A percentile compares a stretch with the other conserved stretches of the same genome.
Conservation (phyloP, 2,797 vertebrate species). For the Typhlichthys eigenmanni region DNA sequence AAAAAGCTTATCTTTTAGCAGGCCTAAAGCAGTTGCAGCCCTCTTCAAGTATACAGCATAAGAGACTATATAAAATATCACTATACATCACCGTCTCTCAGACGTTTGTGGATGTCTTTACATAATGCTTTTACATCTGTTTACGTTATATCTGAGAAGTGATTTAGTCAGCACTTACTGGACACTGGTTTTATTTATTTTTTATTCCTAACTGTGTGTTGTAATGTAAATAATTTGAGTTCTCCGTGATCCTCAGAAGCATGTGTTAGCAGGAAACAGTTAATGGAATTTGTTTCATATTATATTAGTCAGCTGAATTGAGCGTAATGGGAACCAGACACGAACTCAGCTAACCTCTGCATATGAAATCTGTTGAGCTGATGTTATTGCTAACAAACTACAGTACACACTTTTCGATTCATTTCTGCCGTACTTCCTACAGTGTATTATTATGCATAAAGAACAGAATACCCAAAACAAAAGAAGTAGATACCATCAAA, state of each 20-base stretch:
- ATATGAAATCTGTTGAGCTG: constrained; percentile 57
- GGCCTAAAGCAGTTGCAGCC: no score
- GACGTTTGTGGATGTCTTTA: no score
- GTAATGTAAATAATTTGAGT: constrained; percentile 2
- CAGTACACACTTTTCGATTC: constrained; percentile 45
- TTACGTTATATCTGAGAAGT: no score
- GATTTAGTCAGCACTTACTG: no score
- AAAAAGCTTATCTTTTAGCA: no score
- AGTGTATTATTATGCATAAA: neutral
- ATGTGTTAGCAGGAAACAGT: constrained; percentile 54
- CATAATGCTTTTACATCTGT: no score
- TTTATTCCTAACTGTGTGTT: neutral
- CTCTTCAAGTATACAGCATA: no score
- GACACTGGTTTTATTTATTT: no score
- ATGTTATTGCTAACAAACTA: constrained; percentile 55
- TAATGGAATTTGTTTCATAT: constrained; percentile 57
- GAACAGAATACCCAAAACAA: constrained; percentile 11
- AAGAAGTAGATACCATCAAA: constrained; percentile 17
- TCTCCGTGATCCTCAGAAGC: constrained; percentile 18
- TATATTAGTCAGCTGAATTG: constrained; percentile 64
- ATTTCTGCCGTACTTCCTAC: constrained; percentile 18
- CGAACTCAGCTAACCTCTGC: constrained; percentile 57
- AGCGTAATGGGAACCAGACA: constrained; percentile 72
- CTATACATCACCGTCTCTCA: no score
- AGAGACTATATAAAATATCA: no score